Conservation (phyloP, 2,113 vertebrate genomes). For the Chroicocephalus ridibundus region DNA sequence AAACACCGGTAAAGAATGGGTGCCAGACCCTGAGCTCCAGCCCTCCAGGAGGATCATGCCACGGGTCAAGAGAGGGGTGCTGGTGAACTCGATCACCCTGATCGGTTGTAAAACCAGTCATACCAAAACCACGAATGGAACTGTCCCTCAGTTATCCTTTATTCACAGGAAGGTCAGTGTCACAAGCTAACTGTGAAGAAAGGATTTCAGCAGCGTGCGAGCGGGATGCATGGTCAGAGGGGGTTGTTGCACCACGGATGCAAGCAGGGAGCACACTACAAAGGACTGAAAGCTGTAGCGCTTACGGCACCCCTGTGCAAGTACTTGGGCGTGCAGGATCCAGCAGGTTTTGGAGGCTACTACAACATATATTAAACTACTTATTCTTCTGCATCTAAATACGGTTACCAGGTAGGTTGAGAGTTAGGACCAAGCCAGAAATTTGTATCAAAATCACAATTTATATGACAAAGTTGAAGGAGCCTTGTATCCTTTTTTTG, state of each 20-base stretch:
- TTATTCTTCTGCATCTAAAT: neutral
- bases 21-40: neutral
- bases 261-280: fast-evolving
- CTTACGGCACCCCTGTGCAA: neutral
- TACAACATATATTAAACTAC: neutral
- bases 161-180: neutral
- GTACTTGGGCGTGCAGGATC: neutral
- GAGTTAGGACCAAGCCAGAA: neutral
- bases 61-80: neutral
- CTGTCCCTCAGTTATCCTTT: neutral
- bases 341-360: neutral
- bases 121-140: neutral
- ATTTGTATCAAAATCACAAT: neutral
- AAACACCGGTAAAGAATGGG: fast-evolving
- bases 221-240: neutral
- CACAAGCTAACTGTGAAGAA: neutral
- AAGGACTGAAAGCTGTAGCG: neutral
- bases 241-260: too few relatives aligned
- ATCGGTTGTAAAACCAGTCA: neutral
- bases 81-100: neutral
- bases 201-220: fast-evolving
- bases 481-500: neutral
- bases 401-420: neutral
- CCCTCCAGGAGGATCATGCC: neutral
- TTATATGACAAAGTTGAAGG: neutral